Percentiles rank a stretch among this genome's conserved stretches.
Evolutionary conservation across 2,888 invertebrate species (phyloP).

Genomic region (Orchesella flavescens): DNA sequence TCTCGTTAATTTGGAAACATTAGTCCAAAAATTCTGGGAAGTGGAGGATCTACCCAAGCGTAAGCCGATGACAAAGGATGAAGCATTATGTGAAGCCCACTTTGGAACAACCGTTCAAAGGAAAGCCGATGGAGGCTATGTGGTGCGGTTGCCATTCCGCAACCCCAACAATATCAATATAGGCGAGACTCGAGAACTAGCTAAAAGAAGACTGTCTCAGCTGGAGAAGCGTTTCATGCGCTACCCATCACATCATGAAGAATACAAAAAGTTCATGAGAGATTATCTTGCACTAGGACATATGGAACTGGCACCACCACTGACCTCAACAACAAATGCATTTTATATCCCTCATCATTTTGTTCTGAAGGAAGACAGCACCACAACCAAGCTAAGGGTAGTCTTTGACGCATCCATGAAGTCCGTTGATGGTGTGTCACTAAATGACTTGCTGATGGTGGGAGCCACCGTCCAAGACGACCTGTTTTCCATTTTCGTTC

Average conservation of each 20-base stretch:
- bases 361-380: conserved; percentile 57
- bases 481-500: conserved; percentile 72
- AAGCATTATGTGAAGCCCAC: not conserved
- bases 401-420: conserved; percentile 62
- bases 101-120: not conserved
- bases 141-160: conserved; percentile 22
- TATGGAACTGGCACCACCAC: conserved; percentile 16
- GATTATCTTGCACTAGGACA: conserved; percentile 44
- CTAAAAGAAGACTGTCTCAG: not conserved
- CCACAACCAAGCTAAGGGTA: conserved; percentile 61
- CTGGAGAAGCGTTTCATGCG: conserved; percentile 25
- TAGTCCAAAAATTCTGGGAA: conserved; percentile 1
- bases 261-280: conserved; percentile 48
- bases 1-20: not conserved
- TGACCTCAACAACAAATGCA: no score
- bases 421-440: conserved; percentile 66
- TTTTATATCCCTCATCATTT: conserved; percentile 66
- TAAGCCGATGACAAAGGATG: not conserved
- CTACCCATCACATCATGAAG: conserved; percentile 15
- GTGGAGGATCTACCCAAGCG: not conserved
- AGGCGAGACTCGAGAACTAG: not conserved
- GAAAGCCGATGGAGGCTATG: conserved; percentile 3
- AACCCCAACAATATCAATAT: not conserved
- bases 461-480: conserved; percentile 73
- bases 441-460: conserved; percentile 73